Conservation (phyloP, 2,888 invertebrate species). For the Palloptera scutellata region DNA sequence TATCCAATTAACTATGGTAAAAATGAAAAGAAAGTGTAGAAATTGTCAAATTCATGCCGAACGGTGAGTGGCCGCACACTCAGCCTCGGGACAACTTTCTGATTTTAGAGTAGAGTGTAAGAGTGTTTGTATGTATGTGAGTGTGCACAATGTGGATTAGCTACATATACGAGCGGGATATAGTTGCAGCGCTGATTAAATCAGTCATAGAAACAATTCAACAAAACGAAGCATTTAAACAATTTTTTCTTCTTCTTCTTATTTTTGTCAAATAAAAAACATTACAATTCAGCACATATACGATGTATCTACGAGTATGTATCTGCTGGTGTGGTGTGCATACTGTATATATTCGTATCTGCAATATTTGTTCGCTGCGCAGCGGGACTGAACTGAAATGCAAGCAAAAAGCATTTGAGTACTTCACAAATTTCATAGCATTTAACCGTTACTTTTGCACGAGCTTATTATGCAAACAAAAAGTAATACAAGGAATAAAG, state of each 20-base stretch:
- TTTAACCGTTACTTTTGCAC: slow-evolving; percentile 51
- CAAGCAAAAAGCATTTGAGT: background rate
- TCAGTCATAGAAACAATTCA: slow-evolving; percentile 54
- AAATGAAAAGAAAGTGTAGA: background rate
- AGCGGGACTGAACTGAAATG: background rate
- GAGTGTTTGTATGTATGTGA: background rate
- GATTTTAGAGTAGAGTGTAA: background rate
- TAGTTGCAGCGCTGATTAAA: slow-evolving; percentile 48
- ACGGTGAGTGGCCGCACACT: background rate
- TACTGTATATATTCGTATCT: too few relatives aligned
- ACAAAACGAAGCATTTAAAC: slow-evolving; percentile 2
- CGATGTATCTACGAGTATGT: background rate
- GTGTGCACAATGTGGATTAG: too few relatives aligned
- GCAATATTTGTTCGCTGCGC: background rate
- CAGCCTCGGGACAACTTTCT: background rate
- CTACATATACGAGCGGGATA: slow-evolving; percentile 6
- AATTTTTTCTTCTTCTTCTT: background rate
- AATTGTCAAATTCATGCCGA: background rate
- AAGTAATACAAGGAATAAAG: slow-evolving; percentile 25
- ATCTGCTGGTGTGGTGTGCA: too few relatives aligned
- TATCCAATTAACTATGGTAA: background rate
- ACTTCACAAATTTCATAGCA: slow-evolving; percentile 28
- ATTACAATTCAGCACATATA: too few relatives aligned
- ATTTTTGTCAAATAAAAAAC: too few relatives aligned
- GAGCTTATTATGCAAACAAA: slow-evolving; percentile 55